Base-by-base conservation (phyloP, 2,113 vertebrate species). In the Empidonax traillii region DNA sequence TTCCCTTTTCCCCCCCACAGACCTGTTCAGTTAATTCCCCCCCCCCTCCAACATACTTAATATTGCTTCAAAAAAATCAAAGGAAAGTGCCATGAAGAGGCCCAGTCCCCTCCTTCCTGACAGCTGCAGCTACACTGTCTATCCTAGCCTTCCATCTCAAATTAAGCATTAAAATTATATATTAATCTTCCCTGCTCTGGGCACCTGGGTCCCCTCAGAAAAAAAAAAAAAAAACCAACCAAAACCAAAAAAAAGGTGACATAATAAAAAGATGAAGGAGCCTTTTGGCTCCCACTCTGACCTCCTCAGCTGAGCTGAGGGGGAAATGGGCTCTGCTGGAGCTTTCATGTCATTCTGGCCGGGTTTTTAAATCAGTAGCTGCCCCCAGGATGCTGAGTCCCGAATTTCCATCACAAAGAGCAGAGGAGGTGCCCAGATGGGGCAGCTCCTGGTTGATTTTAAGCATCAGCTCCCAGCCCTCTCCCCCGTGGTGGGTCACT, bases 401-500 rank as follows among this genome's bases (percentile, higher is more conserved):
- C 6, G n/a, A 61, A 94, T 95, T 94, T 94, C 22, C 95, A 94
- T 97, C 24, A 95, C 92, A 97, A 95, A 94, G 89, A 51, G 39
- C 33, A 10, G 49, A 72, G 90, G 59, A 77, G 81, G 39, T 92
- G 65, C 73, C 63, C 92, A 97, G 94, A 74, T 90, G 95, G 89
- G 88, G n/a, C 85, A 86, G 75, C 67, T 75, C 82, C 79, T 56
- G 66, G 81, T 28, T 18, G 66, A 59, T 67, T 67, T 63, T 47
- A 66, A 23, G 53, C 92, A 83, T 83, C 58, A 90, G 51, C 79
- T 90, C 86, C 68, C 43, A 75, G 41, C 56, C 75, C 27, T n/a
- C 63, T 12, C 58, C 21, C 51, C 89, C 23, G 55, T 4, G 46
- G 31, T 6, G 51, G 41, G 51, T 49, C 58, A 62, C 58, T 66